Base-by-base conservation (phyloP, 2,888 invertebrate genomes). In the Mimachlamys varia region DNA sequence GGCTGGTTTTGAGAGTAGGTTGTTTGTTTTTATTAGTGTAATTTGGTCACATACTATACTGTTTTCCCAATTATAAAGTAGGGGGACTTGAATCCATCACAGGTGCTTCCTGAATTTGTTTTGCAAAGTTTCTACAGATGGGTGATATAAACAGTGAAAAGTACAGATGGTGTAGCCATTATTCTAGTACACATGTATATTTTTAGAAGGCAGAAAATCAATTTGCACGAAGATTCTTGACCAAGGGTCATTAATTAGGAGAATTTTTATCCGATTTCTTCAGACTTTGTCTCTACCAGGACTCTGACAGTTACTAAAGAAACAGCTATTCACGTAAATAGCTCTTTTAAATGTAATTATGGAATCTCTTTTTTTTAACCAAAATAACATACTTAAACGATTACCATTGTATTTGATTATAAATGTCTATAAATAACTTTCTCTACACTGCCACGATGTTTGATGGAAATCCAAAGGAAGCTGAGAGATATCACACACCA, bases 61-160 rank as follows among this genome's bases (percentile, higher is more conserved):
- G 76, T 76, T 76, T 76, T 76, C 33, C 12, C 76, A 76, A 76
- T 76, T 76, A 76, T 33, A 76, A 33, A 33, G 12, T 10, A 27
- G 5, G 76, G 76, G 33, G 76, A 76, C 76, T 12, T 76, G n/a
- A n/a, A n/a, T 76, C 76, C 76, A 76, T 13, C 76, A 27, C 76
- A 76, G 76, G 76, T 76, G 76, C 76, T 76, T 76, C 76, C 33
- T 7, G 13, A 27, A 76, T 76, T 76, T 76, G 76, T 76, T 76
- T 76, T 76, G 27, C 3, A 27, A 27, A 27, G 27, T 27, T 13
- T 76, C 76, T 76, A 33, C 12, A 76, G 76, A 76, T 76, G 76
- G 76, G 76, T 33, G 76, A 76, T 76, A 33, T 76, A 33, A 76
- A 27, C 76, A 76, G 76, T 12, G 7, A 76, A 76, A 76, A 76